Evolutionary conservation across 2,888 invertebrate species (phyloP), one percentile per base, ranked within the genome.

Genomic region (Campaea margaritaria): DNA sequence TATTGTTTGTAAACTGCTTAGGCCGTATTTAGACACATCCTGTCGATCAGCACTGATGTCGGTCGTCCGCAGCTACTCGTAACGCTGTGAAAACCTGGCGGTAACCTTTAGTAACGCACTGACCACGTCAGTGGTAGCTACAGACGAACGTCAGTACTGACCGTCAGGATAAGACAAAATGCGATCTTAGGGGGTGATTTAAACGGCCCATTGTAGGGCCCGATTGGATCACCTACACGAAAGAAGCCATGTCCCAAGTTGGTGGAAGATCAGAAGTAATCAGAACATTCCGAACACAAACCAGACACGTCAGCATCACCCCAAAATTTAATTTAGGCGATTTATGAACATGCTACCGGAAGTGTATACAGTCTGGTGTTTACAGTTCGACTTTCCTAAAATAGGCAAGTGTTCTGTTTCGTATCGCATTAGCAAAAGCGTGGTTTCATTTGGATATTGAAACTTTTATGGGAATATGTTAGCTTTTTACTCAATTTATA

Each of bases 351-450:
- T 62, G 53, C 50, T 66, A 64, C 64, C 69, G 69, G 71, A 67
- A 67, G 63, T 64, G 55, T 59, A 15, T 42, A 47, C 62, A 21
- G 59, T 64, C 68, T 60, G 53, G 34, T 69, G 70, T 73, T 74
- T 73, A 72, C 65, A 44, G 49, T 38, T 59, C 8, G 47, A 59
- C 51, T 58, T 54, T 66, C 62, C 73, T 58, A 58, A 68, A 71
- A 72, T 69, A 73, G 66, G 58, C 52, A 56, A 57, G 31, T 68
- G 73, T 67, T 72, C 66, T 72, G 65, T 70, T 68, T 73, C 69
- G 52, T 59, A 53, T 62, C 54, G 45, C 52, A 58, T 63, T 69
- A 59, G 59, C 52, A 38, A 55, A 60, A 46, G 54, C 49, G 36
- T 49, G 31, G 34, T 34, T 45, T 59, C 53, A 54, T 54, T 44